phyloP scores from a whole-genome alignment of 2,113 vertebrate species.

The Boleophthalmus pectinirostris region DNA sequence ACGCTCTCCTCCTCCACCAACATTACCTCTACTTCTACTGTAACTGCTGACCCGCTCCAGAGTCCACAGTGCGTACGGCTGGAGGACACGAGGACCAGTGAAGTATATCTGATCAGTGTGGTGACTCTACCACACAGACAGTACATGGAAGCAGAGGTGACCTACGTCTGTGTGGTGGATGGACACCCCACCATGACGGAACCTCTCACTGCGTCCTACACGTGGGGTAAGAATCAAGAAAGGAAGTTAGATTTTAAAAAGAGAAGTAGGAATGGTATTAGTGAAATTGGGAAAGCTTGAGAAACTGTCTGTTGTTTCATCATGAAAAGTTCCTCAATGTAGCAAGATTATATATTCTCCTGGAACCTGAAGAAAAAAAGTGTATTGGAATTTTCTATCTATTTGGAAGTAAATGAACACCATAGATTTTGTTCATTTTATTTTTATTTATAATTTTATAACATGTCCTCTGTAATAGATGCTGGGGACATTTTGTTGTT shows the following conservation, averaged over 20 bases:
- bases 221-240: constrained; percentile 43
- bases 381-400: too few relatives aligned
- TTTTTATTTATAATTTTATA: too few relatives aligned
- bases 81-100: constrained; percentile 34
- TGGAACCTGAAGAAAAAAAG: too few relatives aligned
- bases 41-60: background rate
- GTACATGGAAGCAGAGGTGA: constrained; percentile 27
- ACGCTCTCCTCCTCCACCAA: constrained; percentile 27
- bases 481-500: too few relatives aligned
- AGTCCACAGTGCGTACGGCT: constrained; percentile 40
- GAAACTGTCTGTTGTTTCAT: background rate
- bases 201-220: constrained; percentile 45
- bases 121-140: constrained; percentile 38
- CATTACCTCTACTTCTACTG: background rate
- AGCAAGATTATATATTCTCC: background rate
- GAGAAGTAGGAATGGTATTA: background rate
- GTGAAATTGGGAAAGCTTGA: background rate
- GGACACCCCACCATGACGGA: constrained; percentile 48
- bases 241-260: background rate
- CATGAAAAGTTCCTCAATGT: background rate
- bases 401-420: too few relatives aligned
- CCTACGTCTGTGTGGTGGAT: constrained; percentile 48
- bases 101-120: constrained; percentile 42
- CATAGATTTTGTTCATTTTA: too few relatives aligned
- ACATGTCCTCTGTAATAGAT: too few relatives aligned